A percentile compares a stretch with the other conserved stretches of the same genome.
phyloP scores from a whole-genome alignment of 2,888 invertebrate genomes.

The Sisyra nigra region DNA sequence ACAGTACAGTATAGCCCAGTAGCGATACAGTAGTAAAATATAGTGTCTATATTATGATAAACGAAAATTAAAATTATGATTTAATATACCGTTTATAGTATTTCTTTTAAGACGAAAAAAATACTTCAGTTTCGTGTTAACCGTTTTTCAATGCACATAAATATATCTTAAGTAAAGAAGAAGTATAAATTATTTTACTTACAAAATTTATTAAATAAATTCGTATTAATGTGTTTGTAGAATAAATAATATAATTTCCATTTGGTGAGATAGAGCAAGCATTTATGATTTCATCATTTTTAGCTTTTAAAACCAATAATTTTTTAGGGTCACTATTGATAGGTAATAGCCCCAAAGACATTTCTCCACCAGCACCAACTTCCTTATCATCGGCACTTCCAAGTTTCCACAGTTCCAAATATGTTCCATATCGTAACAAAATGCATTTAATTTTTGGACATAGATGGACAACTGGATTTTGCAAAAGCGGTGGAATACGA shows the following conservation, averaged over 20 bases:
- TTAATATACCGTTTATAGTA: too few relatives aligned
- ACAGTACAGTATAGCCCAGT: too few relatives aligned
- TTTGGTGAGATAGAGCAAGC: conserved; percentile 54
- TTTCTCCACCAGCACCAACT: conserved; percentile 18
- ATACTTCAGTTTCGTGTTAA: too few relatives aligned
- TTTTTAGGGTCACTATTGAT: conserved; percentile 42
- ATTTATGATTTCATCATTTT: conserved; percentile 46
- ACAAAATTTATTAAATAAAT: conserved; percentile 48
- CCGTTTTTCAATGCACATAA: too few relatives aligned
- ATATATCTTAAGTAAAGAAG: too few relatives aligned
- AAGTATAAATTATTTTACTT: too few relatives aligned
- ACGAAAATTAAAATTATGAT: too few relatives aligned
- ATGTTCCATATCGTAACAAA: conserved; percentile 30
- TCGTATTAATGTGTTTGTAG: conserved; percentile 47
- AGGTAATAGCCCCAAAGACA: conserved; percentile 22
- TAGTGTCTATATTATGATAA: too few relatives aligned
- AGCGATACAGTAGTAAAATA: too few relatives aligned
- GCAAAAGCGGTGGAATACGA: conserved; percentile 57
- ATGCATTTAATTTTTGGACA: conserved; percentile 36
- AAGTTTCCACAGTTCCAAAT: conserved; percentile 48
- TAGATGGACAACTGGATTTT: conserved; percentile 37
- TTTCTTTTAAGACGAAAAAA: too few relatives aligned
- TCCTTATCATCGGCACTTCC: conserved; percentile 25
- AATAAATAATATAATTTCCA: conserved; percentile 58
- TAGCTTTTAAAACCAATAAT: conserved; percentile 48